These are phyloP conservation scores for Dynastes grantii DNA, from an alignment of 2,888 invertebrate species.

Conservation along the genomic window DNA sequence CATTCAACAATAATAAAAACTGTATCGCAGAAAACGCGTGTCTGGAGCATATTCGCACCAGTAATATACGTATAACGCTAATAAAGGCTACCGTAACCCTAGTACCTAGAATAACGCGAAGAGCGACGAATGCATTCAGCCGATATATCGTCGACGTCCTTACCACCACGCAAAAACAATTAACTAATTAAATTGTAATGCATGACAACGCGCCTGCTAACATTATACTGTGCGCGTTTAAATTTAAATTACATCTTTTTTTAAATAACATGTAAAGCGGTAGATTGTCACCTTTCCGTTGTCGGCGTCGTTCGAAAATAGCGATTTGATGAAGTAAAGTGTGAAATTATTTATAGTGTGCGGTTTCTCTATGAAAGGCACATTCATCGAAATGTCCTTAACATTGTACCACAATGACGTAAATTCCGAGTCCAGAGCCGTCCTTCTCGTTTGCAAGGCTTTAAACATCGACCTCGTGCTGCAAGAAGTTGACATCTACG, in stretches of 20 bases:
- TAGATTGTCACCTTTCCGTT: constrained; percentile 2
- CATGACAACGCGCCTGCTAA: constrained; percentile 45
- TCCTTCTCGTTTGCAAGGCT: constrained; percentile 71
- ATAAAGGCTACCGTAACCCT: neutral
- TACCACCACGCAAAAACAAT: constrained; percentile 37
- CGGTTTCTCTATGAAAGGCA: constrained; percentile 21
- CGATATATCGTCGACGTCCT: constrained; percentile 2
- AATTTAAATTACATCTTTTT: constrained; percentile 46
- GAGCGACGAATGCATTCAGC: constrained; percentile 3
- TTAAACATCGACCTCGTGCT: constrained; percentile 70
- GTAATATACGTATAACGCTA: neutral
- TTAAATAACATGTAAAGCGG: constrained; percentile 40
- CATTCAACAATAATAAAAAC: constrained; percentile 30
- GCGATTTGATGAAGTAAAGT: constrained; percentile 46
- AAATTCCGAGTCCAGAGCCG: constrained; percentile 74
- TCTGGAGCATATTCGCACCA: neutral
- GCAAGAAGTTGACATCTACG: constrained; percentile 69
- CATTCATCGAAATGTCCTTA: constrained; percentile 44
- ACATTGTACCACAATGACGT: constrained; percentile 50
- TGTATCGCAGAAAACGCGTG: constrained; percentile 14
- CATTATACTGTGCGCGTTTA: constrained; percentile 30
- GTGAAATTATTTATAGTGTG: constrained; percentile 51
- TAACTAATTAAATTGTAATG: constrained; percentile 50
- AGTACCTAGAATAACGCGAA: constrained; percentile 12
- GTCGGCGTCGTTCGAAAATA: constrained; percentile 38